Evolutionary conservation across 2,797 vertebrate genomes (phyloP).

Genomic region (Acanthurus tractus): DNA sequence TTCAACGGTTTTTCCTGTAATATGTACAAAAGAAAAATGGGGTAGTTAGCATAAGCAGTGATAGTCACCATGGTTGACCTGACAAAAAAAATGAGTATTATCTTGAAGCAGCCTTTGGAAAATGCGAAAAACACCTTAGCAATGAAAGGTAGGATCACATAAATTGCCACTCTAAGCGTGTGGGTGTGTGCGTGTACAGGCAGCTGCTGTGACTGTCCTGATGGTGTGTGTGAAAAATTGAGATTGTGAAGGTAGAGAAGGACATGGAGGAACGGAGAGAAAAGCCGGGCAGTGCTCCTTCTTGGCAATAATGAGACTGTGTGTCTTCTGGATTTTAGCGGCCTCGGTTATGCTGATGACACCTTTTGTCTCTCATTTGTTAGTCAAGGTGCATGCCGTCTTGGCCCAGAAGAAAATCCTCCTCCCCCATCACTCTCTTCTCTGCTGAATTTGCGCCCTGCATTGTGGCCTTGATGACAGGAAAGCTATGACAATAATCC

Average conservation of each 20-base stretch:
- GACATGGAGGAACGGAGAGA: neutral
- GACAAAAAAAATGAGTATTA: neutral
- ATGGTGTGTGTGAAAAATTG: constrained; percentile 19
- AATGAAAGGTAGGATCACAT: constrained; percentile 28
- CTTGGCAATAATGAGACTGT: constrained; percentile 35
- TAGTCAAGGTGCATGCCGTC: constrained; percentile 38
- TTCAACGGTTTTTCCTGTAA: too few relatives aligned
- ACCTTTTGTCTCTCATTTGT: constrained; percentile 53
- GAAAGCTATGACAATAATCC: constrained; percentile 64
- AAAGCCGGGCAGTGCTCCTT: constrained; percentile 25
- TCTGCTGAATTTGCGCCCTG: constrained; percentile 54
- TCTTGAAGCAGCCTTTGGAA: constrained; percentile 16
- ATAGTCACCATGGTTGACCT: constrained; percentile 10
- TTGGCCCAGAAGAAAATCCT: constrained; percentile 42
- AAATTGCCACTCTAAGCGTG: constrained; percentile 40
- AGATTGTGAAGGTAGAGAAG: neutral
- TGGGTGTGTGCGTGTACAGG: constrained; percentile 27
- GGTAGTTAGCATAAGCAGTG: constrained; percentile 4
- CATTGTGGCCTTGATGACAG: constrained; percentile 59
- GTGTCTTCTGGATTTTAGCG: constrained; percentile 37
- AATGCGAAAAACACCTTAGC: constrained; percentile 20
- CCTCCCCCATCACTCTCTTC: constrained; percentile 15
- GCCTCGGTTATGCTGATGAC: constrained; percentile 45
- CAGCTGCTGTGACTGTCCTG: constrained; percentile 29
- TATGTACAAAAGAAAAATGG: neutral